Evolutionary conservation across 2,797 vertebrate genomes (phyloP).

Genomic region (Rhynchotus rufescens): DNA sequence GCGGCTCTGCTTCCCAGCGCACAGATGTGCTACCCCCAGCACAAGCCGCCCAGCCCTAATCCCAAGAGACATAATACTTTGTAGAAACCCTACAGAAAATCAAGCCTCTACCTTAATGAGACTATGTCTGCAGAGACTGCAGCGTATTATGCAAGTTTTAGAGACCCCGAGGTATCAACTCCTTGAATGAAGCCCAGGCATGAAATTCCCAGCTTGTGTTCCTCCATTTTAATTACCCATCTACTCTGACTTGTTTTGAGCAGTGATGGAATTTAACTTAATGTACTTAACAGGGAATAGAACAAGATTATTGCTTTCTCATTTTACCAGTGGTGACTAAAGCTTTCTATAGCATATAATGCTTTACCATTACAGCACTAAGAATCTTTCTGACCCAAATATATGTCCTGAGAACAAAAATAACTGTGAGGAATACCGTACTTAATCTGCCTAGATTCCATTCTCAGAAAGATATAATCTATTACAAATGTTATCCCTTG

Average conservation of each 20-base stretch:
- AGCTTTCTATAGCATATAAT: background rate
- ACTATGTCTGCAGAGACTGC: background rate
- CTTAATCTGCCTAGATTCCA: conserved; percentile 2
- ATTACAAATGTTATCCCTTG: background rate
- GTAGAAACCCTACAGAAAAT: background rate
- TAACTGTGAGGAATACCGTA: conserved; percentile 15
- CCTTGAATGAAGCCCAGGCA: background rate
- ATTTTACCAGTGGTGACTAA: fast-evolving
- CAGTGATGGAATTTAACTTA: background rate
- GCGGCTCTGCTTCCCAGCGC: background rate
- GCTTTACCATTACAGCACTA: background rate
- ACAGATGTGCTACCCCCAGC: background rate
- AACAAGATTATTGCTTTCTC: background rate
- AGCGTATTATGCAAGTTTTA: background rate
- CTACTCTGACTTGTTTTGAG: background rate
- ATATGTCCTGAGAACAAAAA: background rate
- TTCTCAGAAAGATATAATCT: conserved; percentile 9
- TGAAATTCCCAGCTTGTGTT: fast-evolving
- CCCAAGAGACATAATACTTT: background rate
- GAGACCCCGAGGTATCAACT: background rate
- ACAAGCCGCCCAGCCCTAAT: background rate
- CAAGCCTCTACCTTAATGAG: background rate
- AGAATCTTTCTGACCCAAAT: conserved; percentile 48
- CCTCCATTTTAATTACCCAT: background rate
- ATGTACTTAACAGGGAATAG: background rate